Evolutionary conservation across 2,113 vertebrate species (phyloP), one percentile per base, ranked within the genome.

Genomic region (Phyllostomus discolor): DNA sequence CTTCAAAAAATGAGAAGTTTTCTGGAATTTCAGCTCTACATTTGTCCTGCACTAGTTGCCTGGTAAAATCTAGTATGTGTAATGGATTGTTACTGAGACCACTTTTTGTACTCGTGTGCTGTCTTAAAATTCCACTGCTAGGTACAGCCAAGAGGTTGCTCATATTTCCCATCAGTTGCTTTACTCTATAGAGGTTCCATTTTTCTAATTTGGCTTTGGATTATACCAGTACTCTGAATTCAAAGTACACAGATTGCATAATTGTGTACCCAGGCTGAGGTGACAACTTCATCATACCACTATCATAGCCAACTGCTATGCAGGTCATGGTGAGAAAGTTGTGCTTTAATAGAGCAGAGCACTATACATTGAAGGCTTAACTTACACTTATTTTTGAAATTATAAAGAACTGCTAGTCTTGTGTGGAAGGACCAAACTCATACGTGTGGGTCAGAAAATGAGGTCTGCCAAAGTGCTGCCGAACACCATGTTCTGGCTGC

Each of bases 241-340:
- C 87, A 75, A 96, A 86, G 79, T 33, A 82, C 66, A 94, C 62
- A 93, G 62, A 95, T 80, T 97, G 79, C 96, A 59, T 91, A 97
- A 91, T 22, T 92, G 79, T 96, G 82, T 93, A 88, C 59, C 31
- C 50, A 78, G 57, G 62, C 57, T n/a, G 38, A 67, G 64, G 90
- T 87, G 87, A 95, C 79, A 52, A 86, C 83, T 76, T 91, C 80
- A 81, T 95, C 50, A 24, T 75, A 41, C 64, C 59, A 62, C 4
- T 87, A 33, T 43, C 50, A 75, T 12, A 64, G 87, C 57, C 87
- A 73, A 80, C 73, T 83, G 46, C 70, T 72, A 50, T 62, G 35
- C n/a, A 93, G 88, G 57, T 90, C 57, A 90, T n/a, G 33, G 73
- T 57, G 79, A 93, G 86, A 96, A 80, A 82, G 28, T 79, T 89